Evolutionary conservation across 2,888 invertebrate species (phyloP).

Genomic region (Mechanitis mazaeus): DNA sequence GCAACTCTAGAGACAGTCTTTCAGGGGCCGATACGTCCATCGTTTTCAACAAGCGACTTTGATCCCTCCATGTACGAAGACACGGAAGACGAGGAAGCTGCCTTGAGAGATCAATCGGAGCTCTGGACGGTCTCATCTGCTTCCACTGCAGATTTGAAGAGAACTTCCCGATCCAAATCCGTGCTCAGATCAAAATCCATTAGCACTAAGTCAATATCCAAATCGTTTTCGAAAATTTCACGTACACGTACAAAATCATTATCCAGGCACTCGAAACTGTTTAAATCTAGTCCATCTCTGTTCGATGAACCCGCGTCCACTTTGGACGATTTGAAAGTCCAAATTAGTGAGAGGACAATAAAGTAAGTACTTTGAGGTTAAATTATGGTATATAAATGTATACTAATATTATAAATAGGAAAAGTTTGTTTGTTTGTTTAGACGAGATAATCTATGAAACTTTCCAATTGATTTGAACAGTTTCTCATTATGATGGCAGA

Average conservation of each 20-base stretch:
- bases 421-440: no score
- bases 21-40: constrained; percentile 29
- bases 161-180: constrained; percentile 37
- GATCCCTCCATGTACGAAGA: constrained; percentile 36
- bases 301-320: constrained; percentile 32
- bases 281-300: constrained; percentile 26
- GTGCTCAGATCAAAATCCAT: constrained; percentile 37
- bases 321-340: constrained; percentile 53
- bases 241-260: constrained; percentile 25
- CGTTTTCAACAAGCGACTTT: constrained; percentile 43
- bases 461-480: no score
- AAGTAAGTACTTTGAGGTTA: constrained; percentile 17
- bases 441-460: no score
- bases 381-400: no score
- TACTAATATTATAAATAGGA: no score
- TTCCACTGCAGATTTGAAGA: constrained; percentile 30
- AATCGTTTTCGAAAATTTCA: constrained; percentile 33
- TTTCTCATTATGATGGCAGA: no score
- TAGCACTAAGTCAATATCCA: constrained; percentile 30
- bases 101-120: constrained; percentile 40
- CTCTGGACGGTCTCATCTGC: constrained; percentile 44
- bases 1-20: no score
- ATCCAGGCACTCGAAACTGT: constrained; percentile 31
- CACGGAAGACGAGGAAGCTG: constrained; percentile 27
- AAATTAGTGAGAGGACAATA: constrained; percentile 29